These are phyloP conservation scores for Epizoanthus fatuus DNA, from an alignment of 92 coral and sea anemone genomes.

Conservation along the genomic window DNA sequence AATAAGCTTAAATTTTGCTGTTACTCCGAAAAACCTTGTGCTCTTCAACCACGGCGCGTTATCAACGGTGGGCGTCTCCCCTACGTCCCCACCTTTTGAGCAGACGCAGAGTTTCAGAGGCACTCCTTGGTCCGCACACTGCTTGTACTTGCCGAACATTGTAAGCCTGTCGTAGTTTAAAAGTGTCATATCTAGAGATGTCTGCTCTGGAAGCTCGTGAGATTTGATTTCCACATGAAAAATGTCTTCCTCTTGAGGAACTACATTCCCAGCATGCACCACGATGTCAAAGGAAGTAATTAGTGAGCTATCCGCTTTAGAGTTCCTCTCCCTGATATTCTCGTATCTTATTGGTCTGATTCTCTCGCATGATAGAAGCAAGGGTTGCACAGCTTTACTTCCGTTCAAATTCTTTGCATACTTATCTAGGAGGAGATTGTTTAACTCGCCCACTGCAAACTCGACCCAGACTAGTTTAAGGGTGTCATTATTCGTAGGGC, in stretches of 20 bases:
- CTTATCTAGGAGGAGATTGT: conserved; percentile 57
- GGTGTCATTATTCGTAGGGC: conserved; percentile 62
- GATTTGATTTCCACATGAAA: conserved; percentile 54
- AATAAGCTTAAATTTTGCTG: neutral
- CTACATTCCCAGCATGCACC: conserved; percentile 56
- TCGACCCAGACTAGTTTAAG: conserved; percentile 70
- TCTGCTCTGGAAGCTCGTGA: conserved; percentile 4
- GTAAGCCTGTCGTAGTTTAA: conserved; percentile 15
- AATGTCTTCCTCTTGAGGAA: conserved; percentile 48
- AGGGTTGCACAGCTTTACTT: neutral
- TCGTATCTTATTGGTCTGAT: conserved; percentile 48
- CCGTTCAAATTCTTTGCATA: neutral
- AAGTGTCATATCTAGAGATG: conserved; percentile 24
- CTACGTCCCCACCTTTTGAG: neutral
- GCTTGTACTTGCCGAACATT: conserved; percentile 27
- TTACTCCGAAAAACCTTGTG: neutral
- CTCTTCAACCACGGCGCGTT: neutral
- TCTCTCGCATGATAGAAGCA: conserved; percentile 62
- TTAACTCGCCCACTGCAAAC: conserved; percentile 77
- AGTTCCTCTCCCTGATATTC: conserved; percentile 66
- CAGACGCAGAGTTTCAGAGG: conserved; percentile 48
- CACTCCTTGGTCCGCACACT: conserved; percentile 33
- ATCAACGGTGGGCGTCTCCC: neutral
- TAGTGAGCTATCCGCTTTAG: conserved; percentile 43
- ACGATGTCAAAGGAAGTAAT: conserved; percentile 58